phyloP scores from a whole-genome alignment of 1,140 invertebrate genomes.

The Anadara kagoshimensis region DNA sequence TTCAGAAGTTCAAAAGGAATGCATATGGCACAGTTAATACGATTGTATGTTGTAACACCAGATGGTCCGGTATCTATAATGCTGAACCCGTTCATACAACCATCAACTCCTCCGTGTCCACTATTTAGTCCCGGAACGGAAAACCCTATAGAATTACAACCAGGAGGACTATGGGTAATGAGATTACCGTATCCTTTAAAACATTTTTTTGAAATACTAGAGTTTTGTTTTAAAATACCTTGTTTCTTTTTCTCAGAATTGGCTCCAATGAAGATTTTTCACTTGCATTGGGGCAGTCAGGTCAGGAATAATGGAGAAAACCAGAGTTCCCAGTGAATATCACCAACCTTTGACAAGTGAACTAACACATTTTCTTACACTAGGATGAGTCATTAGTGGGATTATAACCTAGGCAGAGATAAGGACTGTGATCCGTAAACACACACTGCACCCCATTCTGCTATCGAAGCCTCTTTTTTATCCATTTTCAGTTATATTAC shows the following conservation, averaged over 20 bases:
- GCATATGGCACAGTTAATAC: slow-evolving; percentile 88
- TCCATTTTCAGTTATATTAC: too few species aligned
- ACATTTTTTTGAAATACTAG: neutral
- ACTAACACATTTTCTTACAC: too few species aligned
- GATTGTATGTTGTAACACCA: slow-evolving; percentile 92
- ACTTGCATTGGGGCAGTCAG: too few species aligned
- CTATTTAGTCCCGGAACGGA: slow-evolving; percentile 83
- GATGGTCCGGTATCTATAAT: slow-evolving; percentile 91
- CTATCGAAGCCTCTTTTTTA: too few species aligned
- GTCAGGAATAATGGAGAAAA: neutral
- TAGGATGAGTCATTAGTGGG: too few species aligned
- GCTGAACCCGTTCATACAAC: slow-evolving; percentile 88
- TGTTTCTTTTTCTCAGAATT: neutral
- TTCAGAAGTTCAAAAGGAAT: slow-evolving; percentile 61
- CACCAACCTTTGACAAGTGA: neutral
- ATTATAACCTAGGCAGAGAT: too few species aligned
- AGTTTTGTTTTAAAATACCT: too few species aligned
- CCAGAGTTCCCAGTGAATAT: neutral
- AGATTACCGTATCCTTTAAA: slow-evolving; percentile 85
- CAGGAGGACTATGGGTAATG: slow-evolving; percentile 93
- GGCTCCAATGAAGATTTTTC: neutral
- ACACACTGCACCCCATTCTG: too few species aligned
- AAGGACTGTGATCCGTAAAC: too few species aligned
- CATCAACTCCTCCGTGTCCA: slow-evolving; percentile 84
- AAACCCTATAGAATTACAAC: slow-evolving; percentile 85